Base-by-base conservation (phyloP, 2,888 invertebrate genomes). In the Catocala nupta region DNA sequence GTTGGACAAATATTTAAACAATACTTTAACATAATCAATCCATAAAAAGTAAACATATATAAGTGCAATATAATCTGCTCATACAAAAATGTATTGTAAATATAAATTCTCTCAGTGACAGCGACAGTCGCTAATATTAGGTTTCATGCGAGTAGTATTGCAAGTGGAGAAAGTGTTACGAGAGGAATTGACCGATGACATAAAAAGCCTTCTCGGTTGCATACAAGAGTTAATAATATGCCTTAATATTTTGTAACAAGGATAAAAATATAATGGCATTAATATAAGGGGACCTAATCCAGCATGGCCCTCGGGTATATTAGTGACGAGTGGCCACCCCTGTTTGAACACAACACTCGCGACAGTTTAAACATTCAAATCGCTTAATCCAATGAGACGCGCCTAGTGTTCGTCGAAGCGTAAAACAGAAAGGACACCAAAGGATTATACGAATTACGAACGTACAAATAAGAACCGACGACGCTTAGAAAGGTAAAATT, bases 371-470 rank as follows among this genome's bases (percentile, higher is more conserved):
- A 88, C 85, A 86, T 85, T 84, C 84, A 88, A 91, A 90, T 89
- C 89, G 85, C 84, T 86, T 92, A 92, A 93, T 92, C 91, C 90
- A 86, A 92, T 92, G 83, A 91, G 85, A 82, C 85, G 81, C 82
- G 82, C 80, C 82, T 77, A 80, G 78, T 82, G 86, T 82, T 82
- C 85, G 83, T 73, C 82, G 79, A 76, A 83, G 84, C 84, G 84
- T 78, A 72, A 83, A 86, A 82, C 82, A 78, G 67, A 75, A 80
- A 82, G 77, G 74, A 79, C 78, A 70, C 71, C 57, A 71, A 75
- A 68, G 79, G 75, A 75, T 70, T 81, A 72, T 62, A 64, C 56
- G 45, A 51, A 61, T 63, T 39, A 58, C 53, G 57, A 61, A 33
- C 61, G 42, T 45, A 63, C 57, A 57, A 65, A 65, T 66, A 58